phyloP scores from a whole-genome alignment of 2,888 invertebrate species.

The Thereva nobilitata region DNA sequence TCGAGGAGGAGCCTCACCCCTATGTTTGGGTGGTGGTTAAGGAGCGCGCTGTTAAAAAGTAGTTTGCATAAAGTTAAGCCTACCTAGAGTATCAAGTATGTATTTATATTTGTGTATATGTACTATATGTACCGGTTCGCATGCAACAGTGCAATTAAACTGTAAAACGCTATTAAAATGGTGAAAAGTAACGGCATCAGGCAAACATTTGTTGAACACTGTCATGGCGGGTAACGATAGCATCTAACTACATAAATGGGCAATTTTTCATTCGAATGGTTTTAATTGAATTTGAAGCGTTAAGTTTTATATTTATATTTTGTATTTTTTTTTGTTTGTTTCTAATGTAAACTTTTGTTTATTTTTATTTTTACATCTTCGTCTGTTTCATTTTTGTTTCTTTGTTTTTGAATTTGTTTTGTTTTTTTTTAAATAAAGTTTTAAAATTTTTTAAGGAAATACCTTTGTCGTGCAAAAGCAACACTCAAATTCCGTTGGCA shows the following conservation, averaged over 20 bases:
- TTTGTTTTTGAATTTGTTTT: no score
- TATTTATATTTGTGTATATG: no score
- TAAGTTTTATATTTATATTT: no score
- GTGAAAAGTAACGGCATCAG: neutral
- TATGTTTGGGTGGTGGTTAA: no score
- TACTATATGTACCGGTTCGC: neutral
- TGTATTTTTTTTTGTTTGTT: no score
- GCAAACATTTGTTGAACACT: slow-evolving; percentile 4
- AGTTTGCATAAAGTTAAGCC: slow-evolving; percentile 9
- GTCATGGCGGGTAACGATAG: slow-evolving; percentile 1
- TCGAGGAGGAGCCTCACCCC: no score
- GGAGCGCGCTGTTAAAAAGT: slow-evolving; percentile 5
- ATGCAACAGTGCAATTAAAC: slow-evolving; percentile 25
- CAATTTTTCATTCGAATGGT: neutral
- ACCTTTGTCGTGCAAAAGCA: slow-evolving; percentile 97
- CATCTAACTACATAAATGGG: slow-evolving; percentile 9
- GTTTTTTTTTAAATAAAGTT: no score
- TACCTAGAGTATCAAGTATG: neutral
- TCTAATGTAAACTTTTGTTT: no score
- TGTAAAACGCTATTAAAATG: neutral
- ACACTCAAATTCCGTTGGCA: slow-evolving; percentile 95
- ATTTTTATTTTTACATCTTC: neutral
- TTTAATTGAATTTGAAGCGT: neutral
- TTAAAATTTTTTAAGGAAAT: slow-evolving; percentile 28
- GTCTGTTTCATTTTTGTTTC: neutral